phyloP scores from a whole-genome alignment of 2,888 invertebrate species.

The Mesorhabditis sp. region DNA sequence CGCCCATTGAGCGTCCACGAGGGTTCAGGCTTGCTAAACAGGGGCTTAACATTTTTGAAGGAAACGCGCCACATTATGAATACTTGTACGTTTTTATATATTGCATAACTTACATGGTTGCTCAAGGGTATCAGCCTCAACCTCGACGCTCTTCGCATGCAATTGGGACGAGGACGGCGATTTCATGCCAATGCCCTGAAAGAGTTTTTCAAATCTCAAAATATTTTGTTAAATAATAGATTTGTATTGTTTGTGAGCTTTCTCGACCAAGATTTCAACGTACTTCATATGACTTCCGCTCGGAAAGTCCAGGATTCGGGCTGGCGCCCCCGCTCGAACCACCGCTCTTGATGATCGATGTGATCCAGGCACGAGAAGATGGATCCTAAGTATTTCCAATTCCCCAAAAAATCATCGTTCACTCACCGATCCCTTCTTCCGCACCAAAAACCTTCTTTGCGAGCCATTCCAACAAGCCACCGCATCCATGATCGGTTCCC shows the following conservation, averaged over 20 bases:
- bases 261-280: not conserved
- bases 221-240: not conserved
- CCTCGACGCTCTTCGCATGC: conserved; percentile 47
- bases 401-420: conserved; percentile 19
- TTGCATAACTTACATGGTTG: conserved; percentile 7
- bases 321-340: conserved; percentile 47
- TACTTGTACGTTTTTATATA: too few relatives aligned
- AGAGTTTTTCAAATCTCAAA: not conserved
- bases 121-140: conserved; percentile 30
- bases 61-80: not conserved
- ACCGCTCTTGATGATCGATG: conserved; percentile 69
- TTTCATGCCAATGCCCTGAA: conserved; percentile 17
- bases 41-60: not conserved
- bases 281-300: not conserved
- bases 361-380: conserved; percentile 87
- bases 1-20: conserved; percentile 64
- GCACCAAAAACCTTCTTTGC: conserved; percentile 78
- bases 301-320: conserved; percentile 5
- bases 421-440: conserved; percentile 75
- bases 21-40: conserved; percentile 47
- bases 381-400: conserved; percentile 68
- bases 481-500: conserved; percentile 79
- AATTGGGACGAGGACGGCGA: conserved; percentile 45
- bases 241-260: not conserved
- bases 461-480: conserved; percentile 77